A percentile compares a stretch with the other conserved stretches of the same genome.
These are phyloP conservation scores for Scolopax mira DNA, from an alignment of 2,113 vertebrate species.

Conservation along the genomic window DNA sequence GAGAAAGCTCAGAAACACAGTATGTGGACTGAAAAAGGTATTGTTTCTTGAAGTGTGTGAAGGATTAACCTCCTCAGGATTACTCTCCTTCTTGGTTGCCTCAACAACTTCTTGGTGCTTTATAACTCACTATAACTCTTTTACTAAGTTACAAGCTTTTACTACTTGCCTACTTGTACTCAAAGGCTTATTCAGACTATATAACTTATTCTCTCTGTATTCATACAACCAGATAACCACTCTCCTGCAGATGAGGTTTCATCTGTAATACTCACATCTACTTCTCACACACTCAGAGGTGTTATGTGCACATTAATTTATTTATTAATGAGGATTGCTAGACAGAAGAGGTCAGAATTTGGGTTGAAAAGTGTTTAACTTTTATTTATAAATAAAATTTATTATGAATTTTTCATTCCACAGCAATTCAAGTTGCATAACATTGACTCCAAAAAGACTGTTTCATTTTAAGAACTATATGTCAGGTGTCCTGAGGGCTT, in stretches of 20 bases:
- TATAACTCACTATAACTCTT: neutral
- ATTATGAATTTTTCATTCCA: neutral
- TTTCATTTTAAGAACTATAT: neutral
- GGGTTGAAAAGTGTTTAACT: neutral
- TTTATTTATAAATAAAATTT: neutral
- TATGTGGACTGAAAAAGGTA: neutral
- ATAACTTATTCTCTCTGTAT: neutral
- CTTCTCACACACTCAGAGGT: neutral
- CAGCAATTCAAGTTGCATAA: neutral
- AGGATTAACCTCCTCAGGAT: neutral
- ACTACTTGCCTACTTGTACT: neutral
- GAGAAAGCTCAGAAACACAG: neutral
- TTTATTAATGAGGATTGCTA: neutral
- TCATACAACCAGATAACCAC: neutral
- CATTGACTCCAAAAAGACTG: neutral
- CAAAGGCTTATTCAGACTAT: neutral
- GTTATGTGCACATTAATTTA: neutral
- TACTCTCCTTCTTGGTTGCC: neutral
- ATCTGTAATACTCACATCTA: neutral
- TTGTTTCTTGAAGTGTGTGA: neutral
- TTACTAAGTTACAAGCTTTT: neutral
- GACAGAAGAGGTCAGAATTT: neutral
- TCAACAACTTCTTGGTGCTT: neutral
- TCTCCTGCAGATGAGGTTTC: neutral
- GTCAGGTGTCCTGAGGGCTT: neutral